phyloP scores from a whole-genome alignment of 2,888 invertebrate species.

The Cheilosia vernalis region DNA sequence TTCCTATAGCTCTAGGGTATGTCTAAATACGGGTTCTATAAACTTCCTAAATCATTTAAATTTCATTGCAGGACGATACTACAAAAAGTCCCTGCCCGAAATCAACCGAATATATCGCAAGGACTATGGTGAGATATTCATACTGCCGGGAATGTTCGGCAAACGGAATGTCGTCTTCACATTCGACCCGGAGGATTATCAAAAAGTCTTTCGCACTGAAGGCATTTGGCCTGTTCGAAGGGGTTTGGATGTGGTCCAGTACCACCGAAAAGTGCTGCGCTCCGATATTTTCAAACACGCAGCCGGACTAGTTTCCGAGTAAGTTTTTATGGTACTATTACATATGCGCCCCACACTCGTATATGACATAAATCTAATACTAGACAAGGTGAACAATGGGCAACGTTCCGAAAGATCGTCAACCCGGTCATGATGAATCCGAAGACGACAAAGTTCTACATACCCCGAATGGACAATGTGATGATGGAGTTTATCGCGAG shows the following conservation, averaged over 20 bases:
- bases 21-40: too few species aligned
- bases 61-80: slow-evolving; percentile 52
- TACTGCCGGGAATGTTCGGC: slow-evolving; percentile 80
- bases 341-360: not conserved
- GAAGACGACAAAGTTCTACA: slow-evolving; percentile 84
- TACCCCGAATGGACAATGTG: slow-evolving; percentile 84
- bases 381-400: slow-evolving; percentile 87
- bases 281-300: slow-evolving; percentile 76
- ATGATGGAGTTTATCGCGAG: slow-evolving; percentile 78
- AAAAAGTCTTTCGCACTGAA: slow-evolving; percentile 80
- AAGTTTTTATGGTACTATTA: not conserved
- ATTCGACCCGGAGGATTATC: slow-evolving; percentile 84
- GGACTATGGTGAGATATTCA: slow-evolving; percentile 82
- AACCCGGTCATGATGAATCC: slow-evolving; percentile 87
- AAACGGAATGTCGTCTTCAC: slow-evolving; percentile 80
- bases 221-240: slow-evolving; percentile 76
- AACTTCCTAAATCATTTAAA: not conserved
- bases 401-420: slow-evolving; percentile 86
- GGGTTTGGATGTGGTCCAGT: slow-evolving; percentile 81
- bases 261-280: slow-evolving; percentile 82
- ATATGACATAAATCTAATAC: slow-evolving; percentile 52
- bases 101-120: slow-evolving; percentile 60
- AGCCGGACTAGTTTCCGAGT: slow-evolving; percentile 77
- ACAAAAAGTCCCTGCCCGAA: slow-evolving; percentile 56
- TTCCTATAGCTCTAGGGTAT: too few species aligned